Evolutionary conservation across 2,888 invertebrate species (phyloP).

Genomic region (Lycocerus yunnanus): DNA sequence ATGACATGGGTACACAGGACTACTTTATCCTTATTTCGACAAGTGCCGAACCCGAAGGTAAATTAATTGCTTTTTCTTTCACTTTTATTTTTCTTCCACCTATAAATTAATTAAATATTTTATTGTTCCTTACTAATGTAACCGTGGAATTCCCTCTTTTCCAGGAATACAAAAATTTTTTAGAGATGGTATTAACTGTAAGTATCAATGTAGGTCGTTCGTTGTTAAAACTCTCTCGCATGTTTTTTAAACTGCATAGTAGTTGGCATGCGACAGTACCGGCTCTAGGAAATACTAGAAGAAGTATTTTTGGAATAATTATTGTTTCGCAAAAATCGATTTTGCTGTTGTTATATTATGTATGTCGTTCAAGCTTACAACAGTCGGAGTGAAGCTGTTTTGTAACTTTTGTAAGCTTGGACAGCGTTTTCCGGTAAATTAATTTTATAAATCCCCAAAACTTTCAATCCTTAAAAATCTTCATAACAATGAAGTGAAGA

Average conservation of each 20-base stretch:
- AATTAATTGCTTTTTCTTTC: conserved; percentile 16
- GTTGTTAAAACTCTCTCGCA: neutral
- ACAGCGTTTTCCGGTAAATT: neutral
- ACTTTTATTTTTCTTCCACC: neutral
- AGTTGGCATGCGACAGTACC: neutral
- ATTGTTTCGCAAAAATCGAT: neutral
- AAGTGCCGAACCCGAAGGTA: conserved; percentile 63
- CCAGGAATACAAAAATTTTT: conserved; percentile 43
- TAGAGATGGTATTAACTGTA: conserved; percentile 35
- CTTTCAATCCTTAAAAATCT: too few relatives aligned
- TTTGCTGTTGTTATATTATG: too few relatives aligned
- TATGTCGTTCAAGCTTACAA: neutral
- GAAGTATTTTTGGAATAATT: neutral
- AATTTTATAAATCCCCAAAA: neutral
- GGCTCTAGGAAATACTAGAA: neutral
- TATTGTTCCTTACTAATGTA: neutral
- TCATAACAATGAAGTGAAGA: too few relatives aligned
- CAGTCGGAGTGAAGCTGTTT: too few relatives aligned
- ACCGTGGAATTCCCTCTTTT: conserved; percentile 6
- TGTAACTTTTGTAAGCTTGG: too few relatives aligned
- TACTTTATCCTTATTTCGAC: conserved; percentile 74
- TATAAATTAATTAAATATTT: neutral
- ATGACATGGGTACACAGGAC: conserved; percentile 68
- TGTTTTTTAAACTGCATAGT: neutral
- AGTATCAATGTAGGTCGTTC: conserved; percentile 12